Percentiles rank a stretch among this genome's conserved stretches.
phyloP scores from a whole-genome alignment of 1,140 invertebrate species.

The Drosophila jambulina region DNA sequence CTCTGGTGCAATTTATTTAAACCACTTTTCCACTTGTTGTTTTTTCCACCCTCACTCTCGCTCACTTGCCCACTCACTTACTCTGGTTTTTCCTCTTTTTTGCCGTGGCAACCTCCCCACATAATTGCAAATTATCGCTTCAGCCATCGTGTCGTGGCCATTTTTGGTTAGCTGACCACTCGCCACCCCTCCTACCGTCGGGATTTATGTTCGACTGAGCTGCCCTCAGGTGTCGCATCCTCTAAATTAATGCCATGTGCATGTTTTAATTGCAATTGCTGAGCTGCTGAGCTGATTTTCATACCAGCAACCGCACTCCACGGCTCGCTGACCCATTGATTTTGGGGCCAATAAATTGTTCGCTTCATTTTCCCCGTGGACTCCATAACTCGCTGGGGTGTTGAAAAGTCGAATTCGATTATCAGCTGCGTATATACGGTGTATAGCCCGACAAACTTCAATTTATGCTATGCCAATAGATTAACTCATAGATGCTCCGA shows the following conservation, averaged over 20 bases:
- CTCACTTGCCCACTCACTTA: slow-evolving; percentile 11
- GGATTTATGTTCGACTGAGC: slow-evolving; percentile 61
- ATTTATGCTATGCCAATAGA: slow-evolving; percentile 10
- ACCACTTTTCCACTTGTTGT: slow-evolving; percentile 58
- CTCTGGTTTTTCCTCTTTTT: slow-evolving; percentile 17
- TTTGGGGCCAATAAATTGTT: slow-evolving; percentile 66
- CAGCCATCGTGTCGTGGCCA: slow-evolving; percentile 58
- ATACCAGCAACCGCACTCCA: neutral
- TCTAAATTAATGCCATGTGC: slow-evolving; percentile 78
- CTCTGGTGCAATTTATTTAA: slow-evolving; percentile 65
- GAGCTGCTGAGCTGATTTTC: slow-evolving; percentile 53
- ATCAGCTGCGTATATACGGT: slow-evolving; percentile 33
- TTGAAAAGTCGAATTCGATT: slow-evolving; percentile 60
- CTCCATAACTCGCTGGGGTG: slow-evolving; percentile 52
- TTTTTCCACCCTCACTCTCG: slow-evolving; percentile 22
- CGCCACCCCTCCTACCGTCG: neutral
- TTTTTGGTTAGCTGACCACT: slow-evolving; percentile 63
- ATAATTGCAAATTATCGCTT: slow-evolving; percentile 79
- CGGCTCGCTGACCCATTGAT: slow-evolving; percentile 35
- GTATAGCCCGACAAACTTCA: neutral
- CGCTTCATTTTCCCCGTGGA: slow-evolving; percentile 26
- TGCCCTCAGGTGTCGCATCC: slow-evolving; percentile 66
- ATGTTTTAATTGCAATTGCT: slow-evolving; percentile 72
- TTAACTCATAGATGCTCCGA: neutral
- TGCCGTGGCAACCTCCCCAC: slow-evolving; percentile 40